These are phyloP conservation scores for Notarius quadriscutis DNA, from an alignment of 2,113 vertebrate genomes.

Conservation along the genomic window DNA sequence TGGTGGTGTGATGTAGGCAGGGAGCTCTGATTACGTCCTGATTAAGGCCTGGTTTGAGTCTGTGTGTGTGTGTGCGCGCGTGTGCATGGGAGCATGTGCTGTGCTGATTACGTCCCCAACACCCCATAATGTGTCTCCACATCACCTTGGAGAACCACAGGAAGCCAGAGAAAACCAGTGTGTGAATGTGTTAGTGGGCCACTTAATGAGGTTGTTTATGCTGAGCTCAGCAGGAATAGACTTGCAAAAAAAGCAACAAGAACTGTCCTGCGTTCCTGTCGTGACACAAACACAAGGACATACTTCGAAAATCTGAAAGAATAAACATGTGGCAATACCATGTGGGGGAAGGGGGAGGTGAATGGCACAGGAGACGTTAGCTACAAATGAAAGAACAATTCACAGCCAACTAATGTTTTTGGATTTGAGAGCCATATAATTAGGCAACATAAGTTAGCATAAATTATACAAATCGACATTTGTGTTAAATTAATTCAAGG, in stretches of 20 bases:
- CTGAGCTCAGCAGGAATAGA: constrained; percentile 21
- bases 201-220: constrained; percentile 2
- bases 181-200: constrained; percentile 14
- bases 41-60: constrained; percentile 13
- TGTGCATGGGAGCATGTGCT: constrained; percentile 20
- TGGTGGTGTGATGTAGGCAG: constrained; percentile 17
- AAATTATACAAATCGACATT: background rate
- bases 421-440: background rate
- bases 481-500: background rate
- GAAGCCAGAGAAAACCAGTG: constrained; percentile 41
- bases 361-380: background rate
- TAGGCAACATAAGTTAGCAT: background rate
- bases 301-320: background rate
- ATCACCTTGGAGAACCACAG: constrained; percentile 27
- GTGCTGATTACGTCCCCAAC: background rate
- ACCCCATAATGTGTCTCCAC: constrained; percentile 35
- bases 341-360: background rate
- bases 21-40: constrained; percentile 49
- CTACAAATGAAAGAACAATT: background rate
- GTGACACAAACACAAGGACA: background rate
- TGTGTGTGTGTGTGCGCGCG: background rate
- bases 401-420: background rate
- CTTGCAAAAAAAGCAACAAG: background rate
- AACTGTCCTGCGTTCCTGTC: background rate
- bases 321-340: background rate